Conservation (phyloP, 2,888 invertebrate species). For the Microdon myrmicae region DNA sequence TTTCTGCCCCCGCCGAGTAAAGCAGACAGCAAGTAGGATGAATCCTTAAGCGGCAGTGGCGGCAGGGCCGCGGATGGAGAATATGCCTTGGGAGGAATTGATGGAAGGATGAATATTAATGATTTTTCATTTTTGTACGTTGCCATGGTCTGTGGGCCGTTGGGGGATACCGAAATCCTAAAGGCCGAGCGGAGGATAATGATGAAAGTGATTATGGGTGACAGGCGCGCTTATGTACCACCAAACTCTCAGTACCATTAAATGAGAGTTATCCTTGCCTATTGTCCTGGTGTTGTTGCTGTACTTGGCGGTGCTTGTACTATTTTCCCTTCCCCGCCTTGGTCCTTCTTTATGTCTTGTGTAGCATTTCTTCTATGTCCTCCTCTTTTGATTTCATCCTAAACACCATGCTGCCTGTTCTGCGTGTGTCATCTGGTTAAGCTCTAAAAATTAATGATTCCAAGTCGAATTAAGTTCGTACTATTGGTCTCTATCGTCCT, state of each 20-base stretch:
- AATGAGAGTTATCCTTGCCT: slow-evolving; percentile 40
- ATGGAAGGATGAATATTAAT: slow-evolving; percentile 61
- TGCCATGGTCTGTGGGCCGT: slow-evolving; percentile 27
- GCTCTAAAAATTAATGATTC: slow-evolving; percentile 67
- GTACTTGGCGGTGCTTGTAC: slow-evolving; percentile 21
- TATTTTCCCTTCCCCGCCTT: no score
- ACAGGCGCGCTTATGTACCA: slow-evolving; percentile 39
- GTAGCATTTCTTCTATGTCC: no score
- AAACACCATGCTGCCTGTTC: slow-evolving; percentile 39
- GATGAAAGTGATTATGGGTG: slow-evolving; percentile 49
- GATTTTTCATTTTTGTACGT: slow-evolving; percentile 55
- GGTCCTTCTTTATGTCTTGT: no score
- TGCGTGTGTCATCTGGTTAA: slow-evolving; percentile 66
- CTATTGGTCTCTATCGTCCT: slow-evolving; percentile 9
- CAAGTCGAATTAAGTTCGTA: slow-evolving; percentile 45
- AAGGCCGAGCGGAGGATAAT: slow-evolving; percentile 32
- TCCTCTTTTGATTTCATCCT: no score
- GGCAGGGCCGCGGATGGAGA: no score
- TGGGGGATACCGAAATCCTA: slow-evolving; percentile 30
- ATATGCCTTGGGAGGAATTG: background rate
- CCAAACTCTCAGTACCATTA: slow-evolving; percentile 23
- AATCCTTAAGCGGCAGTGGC: no score
- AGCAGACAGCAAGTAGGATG: no score
- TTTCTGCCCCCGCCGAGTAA: no score
- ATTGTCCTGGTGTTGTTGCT: slow-evolving; percentile 37